These are phyloP conservation scores for Melanotus villosus DNA, from an alignment of 2,888 invertebrate genomes.

Conservation along the genomic window DNA sequence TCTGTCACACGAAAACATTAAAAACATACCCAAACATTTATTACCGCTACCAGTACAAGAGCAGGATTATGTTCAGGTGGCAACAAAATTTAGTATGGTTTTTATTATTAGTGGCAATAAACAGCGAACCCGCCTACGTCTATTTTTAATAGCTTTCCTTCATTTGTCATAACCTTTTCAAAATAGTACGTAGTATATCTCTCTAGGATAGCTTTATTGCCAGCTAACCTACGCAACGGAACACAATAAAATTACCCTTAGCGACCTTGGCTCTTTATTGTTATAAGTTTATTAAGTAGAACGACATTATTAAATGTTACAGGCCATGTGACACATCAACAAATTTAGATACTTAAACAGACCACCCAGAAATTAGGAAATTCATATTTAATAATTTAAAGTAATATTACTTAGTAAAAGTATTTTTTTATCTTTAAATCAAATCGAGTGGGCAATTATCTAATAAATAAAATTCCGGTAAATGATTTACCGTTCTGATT, in stretches of 20 bases:
- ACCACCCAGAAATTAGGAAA: too few relatives aligned
- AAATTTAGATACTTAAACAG: too few relatives aligned
- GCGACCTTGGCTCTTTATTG: constrained; percentile 6
- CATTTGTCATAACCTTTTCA: constrained; percentile 33
- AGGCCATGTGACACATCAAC: background rate
- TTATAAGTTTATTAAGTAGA: constrained; percentile 12
- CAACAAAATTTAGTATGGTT: constrained; percentile 35
- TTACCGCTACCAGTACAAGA: constrained; percentile 32
- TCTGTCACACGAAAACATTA: too few relatives aligned
- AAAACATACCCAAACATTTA: constrained; percentile 20
- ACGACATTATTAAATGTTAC: background rate
- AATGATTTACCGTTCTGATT: too few relatives aligned
- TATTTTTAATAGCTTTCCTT: constrained; percentile 34
- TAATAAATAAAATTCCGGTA: too few relatives aligned
- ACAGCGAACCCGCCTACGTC: constrained; percentile 30
- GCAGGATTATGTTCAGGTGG: constrained; percentile 25
- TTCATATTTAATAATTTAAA: too few relatives aligned
- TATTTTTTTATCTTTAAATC: too few relatives aligned
- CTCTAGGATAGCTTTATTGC: constrained; percentile 22
- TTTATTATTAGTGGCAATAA: constrained; percentile 38
- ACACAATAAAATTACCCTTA: constrained; percentile 14
- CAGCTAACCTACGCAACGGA: constrained; percentile 4
- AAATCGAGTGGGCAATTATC: too few relatives aligned
- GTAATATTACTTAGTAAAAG: too few relatives aligned
- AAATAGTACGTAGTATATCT: constrained; percentile 29